phyloP scores from a whole-genome alignment of 2,888 invertebrate genomes.

The Crepidodera aurea region DNA sequence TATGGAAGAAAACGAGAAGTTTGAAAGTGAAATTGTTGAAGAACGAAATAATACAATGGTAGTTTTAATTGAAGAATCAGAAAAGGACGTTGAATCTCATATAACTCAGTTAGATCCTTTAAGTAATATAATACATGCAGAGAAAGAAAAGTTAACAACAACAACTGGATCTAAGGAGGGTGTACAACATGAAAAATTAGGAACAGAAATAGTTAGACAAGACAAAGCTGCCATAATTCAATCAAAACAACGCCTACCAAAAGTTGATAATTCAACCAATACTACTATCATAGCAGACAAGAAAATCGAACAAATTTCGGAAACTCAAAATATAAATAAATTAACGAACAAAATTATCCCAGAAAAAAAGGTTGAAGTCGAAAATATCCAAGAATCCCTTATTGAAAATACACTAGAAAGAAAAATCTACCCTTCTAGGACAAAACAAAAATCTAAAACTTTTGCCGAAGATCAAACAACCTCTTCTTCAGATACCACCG shows the following conservation, averaged over 20 bases:
- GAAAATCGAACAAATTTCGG: neutral
- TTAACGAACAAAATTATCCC: neutral
- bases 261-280: neutral
- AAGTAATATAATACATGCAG: too few species aligned
- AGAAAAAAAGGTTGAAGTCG: neutral
- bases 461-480: neutral
- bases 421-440: too few species aligned
- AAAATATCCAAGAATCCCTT: too few species aligned
- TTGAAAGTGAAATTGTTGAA: too few species aligned
- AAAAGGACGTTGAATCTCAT: neutral
- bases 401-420: too few species aligned
- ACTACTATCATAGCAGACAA: neutral
- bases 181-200: too few species aligned
- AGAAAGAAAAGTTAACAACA: too few species aligned
- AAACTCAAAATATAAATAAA: neutral
- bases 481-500: conserved; percentile 31
- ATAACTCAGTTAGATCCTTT: too few species aligned
- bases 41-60: too few species aligned
- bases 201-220: neutral
- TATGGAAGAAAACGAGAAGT: conserved; percentile 7
- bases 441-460: neutral
- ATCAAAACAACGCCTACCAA: neutral
- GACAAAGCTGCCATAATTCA: neutral
- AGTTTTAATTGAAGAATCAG: neutral
- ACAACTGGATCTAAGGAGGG: too few species aligned